Evolutionary conservation across 2,113 vertebrate genomes (phyloP), one percentile per base, ranked within the genome.

Genomic region (Phalacrocorax brasilianus): DNA sequence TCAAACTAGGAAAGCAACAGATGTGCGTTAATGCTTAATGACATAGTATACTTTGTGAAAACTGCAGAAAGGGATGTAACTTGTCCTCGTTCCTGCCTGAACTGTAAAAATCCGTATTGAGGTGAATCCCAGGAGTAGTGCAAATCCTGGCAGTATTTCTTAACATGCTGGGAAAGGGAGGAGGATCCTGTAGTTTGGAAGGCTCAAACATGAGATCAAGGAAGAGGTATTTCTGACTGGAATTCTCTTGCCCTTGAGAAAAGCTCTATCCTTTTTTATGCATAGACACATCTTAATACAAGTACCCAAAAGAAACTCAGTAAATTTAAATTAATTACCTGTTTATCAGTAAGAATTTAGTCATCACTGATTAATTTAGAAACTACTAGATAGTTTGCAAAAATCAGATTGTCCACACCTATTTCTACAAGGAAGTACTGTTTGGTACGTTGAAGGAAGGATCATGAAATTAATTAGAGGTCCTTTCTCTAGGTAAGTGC

Each of bases 391-490:
- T 62, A 88, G 19, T 20, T 74, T 53, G 27, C 47, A 71, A 79
- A 85, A 89, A 53, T 62, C 50, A 63, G 89, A 50, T 85, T 32
- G 3, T 30, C 28, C 72, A 93, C n/a, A 76, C 44, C 62, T n/a
- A 7, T 72, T 89, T 76, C 75, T 81, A 77, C 65, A 68, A 47
- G n/a, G 27, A 70, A 61, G 14, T 45, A 44, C 66, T 80, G 7
- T 44, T 79, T 44, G 52, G 6, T 40, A 61, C 5, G 6, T 56
- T 53, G 67, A 72, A 65, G 50, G 55, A 88, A 83, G 19, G 12
- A 88, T 73, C 16, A 52, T 38, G 58, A 88, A 85, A 88, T 81
- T 74, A 96, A 85, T 93, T 88, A 67, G 61, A 81, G 73, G n/a
- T 20, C 40, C 90, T 71, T 87, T 62, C 66, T 76, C 47, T 27